Base-by-base conservation (phyloP, 2,888 invertebrate genomes). In the Oegoconia quadripuncta region DNA sequence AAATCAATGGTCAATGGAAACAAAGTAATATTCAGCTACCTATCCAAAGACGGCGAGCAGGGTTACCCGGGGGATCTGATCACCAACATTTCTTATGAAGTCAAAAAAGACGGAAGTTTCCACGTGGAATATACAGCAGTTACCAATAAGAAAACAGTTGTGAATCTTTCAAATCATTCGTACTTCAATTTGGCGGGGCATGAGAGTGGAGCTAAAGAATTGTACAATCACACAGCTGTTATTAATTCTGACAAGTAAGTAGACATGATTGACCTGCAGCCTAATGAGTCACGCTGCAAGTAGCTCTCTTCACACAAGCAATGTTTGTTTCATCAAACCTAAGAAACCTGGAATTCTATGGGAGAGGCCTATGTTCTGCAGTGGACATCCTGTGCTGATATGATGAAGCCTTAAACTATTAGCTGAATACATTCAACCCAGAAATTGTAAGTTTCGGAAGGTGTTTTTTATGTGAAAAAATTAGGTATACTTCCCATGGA, bases 151-250 rank as follows among this genome's bases (percentile, higher is more conserved):
- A 86, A 92, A 3, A 95, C 95, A 0, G 91, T 92, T 8, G 89
- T 96, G 38, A 95, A 94, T 74, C 75, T 96, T 46, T 94, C 95
- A 7, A 95, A 94, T 72, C 96, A 96, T 74, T 90, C 93, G n/a
- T 96, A 95, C 71, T 96, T 96, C 73, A 97, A 97, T 75, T 83
- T 97, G 34, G 93, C 92, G 34, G 96, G 95, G 3, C 93, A 95
- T 89, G 77, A 66, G 12, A 61, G 88, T 14, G 92, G 92, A 1
- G 76, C 88, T 2, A 63, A 72, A 13, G 91, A 89, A 46, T 52
- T 93, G 5, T 90, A 89, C 51, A 89, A 91, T 30, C 93, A 93
- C 63, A 56, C 69, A 11, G 71, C 93, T 14, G 72, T 75, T 29
- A 86, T 95, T 12, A 91, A 91, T 60, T 93, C 93, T 2, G 91